Percentiles rank a stretch among this genome's conserved stretches.
phyloP scores from a whole-genome alignment of 2,888 invertebrate species.

The Ypsolopha scabrella region DNA sequence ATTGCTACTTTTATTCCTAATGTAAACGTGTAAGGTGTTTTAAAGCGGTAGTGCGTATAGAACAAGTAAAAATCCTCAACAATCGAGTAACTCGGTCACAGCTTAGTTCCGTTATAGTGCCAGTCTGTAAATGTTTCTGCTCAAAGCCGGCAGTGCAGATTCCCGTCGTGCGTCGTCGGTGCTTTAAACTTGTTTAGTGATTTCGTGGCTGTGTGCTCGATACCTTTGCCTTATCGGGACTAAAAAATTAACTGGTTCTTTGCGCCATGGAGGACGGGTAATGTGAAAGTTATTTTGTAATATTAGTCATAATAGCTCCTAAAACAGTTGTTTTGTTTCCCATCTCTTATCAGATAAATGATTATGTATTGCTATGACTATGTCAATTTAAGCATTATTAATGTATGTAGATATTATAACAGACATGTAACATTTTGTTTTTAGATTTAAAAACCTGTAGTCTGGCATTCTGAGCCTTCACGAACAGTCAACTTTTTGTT shows the following conservation, averaged over 20 bases:
- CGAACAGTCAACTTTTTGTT: conserved; percentile 31
- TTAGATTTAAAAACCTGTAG: conserved; percentile 30
- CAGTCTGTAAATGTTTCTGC: neutral
- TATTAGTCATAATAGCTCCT: neutral
- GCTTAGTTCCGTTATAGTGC: neutral
- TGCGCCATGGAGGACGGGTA: conserved; percentile 31
- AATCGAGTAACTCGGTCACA: neutral
- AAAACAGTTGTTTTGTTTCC: neutral
- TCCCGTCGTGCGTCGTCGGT: neutral
- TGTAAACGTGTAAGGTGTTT: too few species aligned
- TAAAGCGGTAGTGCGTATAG: conserved; percentile 8
- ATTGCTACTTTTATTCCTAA: too few species aligned
- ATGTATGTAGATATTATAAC: neutral
- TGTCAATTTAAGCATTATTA: neutral
- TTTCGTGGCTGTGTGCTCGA: conserved; percentile 1
- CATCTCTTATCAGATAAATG: conserved; percentile 10
- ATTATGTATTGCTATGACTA: neutral
- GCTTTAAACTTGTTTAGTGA: neutral
- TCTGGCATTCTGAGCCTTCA: conserved; percentile 29
- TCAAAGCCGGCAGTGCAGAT: neutral
- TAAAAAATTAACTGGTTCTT: conserved; percentile 9
- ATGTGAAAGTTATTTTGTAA: neutral
- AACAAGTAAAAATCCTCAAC: neutral
- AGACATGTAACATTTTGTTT: conserved; percentile 29
- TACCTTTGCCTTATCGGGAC: conserved; percentile 2